Evolutionary conservation across 1,140 invertebrate genomes (phyloP).

Genomic region (Cardiocondyla obscurior): DNA sequence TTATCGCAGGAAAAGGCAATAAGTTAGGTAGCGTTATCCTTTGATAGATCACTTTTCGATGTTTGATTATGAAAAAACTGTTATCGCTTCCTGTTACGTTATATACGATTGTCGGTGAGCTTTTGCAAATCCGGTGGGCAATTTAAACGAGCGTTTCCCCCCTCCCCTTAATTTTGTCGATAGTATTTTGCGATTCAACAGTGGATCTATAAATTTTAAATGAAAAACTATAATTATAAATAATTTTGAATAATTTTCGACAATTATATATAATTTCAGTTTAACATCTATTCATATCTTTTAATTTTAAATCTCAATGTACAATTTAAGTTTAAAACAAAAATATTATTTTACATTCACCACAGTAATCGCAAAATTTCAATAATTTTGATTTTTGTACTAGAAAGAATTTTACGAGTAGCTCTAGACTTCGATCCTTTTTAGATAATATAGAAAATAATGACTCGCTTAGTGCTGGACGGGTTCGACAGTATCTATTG

Average conservation of each 20-base stretch:
- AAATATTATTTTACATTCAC: not conserved
- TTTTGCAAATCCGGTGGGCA: conserved; percentile 70
- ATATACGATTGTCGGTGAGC: conserved; percentile 77
- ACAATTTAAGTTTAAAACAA: not conserved
- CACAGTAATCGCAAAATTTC: not conserved
- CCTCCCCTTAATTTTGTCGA: not conserved
- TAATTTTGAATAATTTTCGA: not conserved
- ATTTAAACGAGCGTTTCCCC: conserved; percentile 37
- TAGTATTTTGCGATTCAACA: not conserved
- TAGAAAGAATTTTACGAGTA: not conserved
- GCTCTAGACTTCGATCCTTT: not conserved
- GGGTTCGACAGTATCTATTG: conserved; percentile 53
- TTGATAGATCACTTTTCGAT: conserved; percentile 75
- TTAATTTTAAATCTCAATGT: not conserved
- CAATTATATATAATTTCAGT: not conserved
- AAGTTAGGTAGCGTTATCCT: conserved; percentile 60
- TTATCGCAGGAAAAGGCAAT: conserved; percentile 64
- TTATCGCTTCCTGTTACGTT: conserved; percentile 63
- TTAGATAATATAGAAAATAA: conserved; percentile 28
- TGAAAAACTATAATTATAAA: not conserved
- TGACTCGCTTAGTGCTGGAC: conserved; percentile 35
- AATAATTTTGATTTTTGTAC: conserved; percentile 12
- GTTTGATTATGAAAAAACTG: conserved; percentile 73
- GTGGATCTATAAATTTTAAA: not conserved
- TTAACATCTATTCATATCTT: not conserved